Evolutionary conservation across 2,888 invertebrate genomes (phyloP).

Genomic region (Oegoconia quadripuncta): DNA sequence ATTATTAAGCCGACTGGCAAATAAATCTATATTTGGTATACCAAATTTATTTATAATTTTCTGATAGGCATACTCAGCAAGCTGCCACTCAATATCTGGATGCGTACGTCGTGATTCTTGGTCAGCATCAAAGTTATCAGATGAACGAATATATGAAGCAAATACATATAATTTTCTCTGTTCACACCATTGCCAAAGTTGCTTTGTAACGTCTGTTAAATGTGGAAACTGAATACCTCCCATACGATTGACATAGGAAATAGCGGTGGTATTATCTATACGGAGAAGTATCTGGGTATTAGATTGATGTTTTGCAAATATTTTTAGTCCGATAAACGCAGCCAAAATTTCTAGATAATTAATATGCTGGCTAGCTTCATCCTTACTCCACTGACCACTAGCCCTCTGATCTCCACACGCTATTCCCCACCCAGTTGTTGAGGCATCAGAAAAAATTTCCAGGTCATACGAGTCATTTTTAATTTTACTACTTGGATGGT

Average conservation of each 20-base stretch:
- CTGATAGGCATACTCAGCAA: constrained; percentile 7
- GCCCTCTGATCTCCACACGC: constrained; percentile 15
- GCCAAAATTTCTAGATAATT: constrained; percentile 27
- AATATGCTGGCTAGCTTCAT: constrained; percentile 22
- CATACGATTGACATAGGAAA: constrained; percentile 12
- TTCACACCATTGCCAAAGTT: constrained; percentile 11
- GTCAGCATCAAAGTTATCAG: constrained; percentile 8
- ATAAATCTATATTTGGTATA: constrained; percentile 9
- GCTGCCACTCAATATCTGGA: constrained; percentile 14
- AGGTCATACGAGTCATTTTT: constrained; percentile 11
- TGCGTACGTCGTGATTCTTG: constrained; percentile 12
- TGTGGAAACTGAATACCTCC: too few relatives aligned
- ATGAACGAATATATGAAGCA: constrained; percentile 8
- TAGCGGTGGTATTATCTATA: constrained; percentile 12
- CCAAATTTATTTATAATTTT: not conserved
- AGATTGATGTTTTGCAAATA: constrained; percentile 19
- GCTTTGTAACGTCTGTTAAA: not conserved
- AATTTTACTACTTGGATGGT: constrained; percentile 9
- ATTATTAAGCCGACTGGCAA: constrained; percentile 9
- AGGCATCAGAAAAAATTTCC: constrained; percentile 28
- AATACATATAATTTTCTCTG: not conserved
- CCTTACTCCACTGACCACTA: constrained; percentile 23
- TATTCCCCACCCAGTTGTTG: constrained; percentile 25
- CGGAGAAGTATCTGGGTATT: constrained; percentile 6
- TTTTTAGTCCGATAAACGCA: constrained; percentile 23